Base-by-base conservation (phyloP, 2,888 invertebrate genomes). In the Parasteatoda lunata region DNA sequence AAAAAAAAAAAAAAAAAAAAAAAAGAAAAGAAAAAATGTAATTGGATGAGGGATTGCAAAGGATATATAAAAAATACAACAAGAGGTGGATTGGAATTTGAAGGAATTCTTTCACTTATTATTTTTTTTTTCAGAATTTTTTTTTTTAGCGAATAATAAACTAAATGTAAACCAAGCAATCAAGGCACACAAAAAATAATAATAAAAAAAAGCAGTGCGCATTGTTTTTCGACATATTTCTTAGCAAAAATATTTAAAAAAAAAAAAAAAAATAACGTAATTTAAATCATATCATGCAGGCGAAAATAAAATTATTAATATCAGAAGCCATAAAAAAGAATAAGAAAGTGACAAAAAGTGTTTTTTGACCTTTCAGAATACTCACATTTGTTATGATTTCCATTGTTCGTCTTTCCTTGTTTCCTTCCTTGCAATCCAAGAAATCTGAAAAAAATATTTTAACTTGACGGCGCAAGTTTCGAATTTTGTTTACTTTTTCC, bases 361-460 rank as follows among this genome's bases (percentile, higher is more conserved):
- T 68, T 69, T n/a, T 48, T 45, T 72, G 76, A 86, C 85, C 30
- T 86, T 86, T 86, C 85, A 80, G 85, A 45, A 70, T 86, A 86
- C 85, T 86, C 85, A 86, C 85, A 52, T 86, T 80, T 80, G 52
- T 49, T 15, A 15, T 9, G 4, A 9, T 9, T n/a, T 13, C 15
- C 71, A 66, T 54, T 80, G 75, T 77, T 30, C 30, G 66, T 77
- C 70, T 70, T 77, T 73, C 83, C 76, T 65, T 79, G 69, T 64
- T 70, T 49, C 78, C 84, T 85, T 85, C 84, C 30, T 52, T 11
- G 80, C 30, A 30, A 30, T 30, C 30, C 30, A 30, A 30, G 30
- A 30, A 30, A 30, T 30, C n/a, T 45, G 73, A 51, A 77, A 84
- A 30, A 71, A 64, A 70, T 59, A 71, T 69, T 59, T 70, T 64